Base-by-base conservation (phyloP, 2,113 vertebrate genomes). In the Hippocampus mohnikei region DNA sequence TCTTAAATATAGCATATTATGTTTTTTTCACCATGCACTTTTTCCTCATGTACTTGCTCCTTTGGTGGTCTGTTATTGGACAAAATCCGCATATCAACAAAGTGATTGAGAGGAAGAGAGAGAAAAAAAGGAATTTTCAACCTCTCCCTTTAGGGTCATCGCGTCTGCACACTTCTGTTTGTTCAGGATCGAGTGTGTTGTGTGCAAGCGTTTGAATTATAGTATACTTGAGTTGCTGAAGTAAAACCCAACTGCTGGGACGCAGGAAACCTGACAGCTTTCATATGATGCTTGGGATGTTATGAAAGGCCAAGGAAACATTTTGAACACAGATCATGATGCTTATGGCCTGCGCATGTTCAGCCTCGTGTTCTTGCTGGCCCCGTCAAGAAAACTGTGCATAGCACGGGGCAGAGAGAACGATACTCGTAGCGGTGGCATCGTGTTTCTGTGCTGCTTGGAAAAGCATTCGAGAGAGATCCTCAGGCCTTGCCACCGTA, bases 221-320 rank as follows among this genome's bases (percentile, higher is more conserved):
- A 74, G 73, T 69, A 76, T 76, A 82, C 76, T 80, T 87, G 74
- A 81, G 69, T 71, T 25, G n/a, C 73, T 76, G 66, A 64, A 83
- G 73, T 67, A 71, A 73, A 85, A 74, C 69, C 72, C 60, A 33
- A 55, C 83, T 79, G 76, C 78, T n/a, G 55, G 75, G 73, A 63
- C 70, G 67, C 61, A 73, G 84, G 72, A 88, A 87, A 85, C 84
- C 80, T 84, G 78, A 82, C 66, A 67, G 71, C 71, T 86, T 88
- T 88, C 70, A 82, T 85, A 87, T 84, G 71, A 80, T 85, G 74
- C 66, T 62, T 67, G 73, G 75, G 75, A 84, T 90, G 84, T 89
- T 89, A 84, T 87, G 73, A 72, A 90, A 86, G 82, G 84, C 85
- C 63, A 60, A 66, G 75, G 78, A 88, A 81, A 77, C 61, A 75